Conservation (phyloP, 1,140 invertebrate species). For the Temnothorax longispinosus region DNA sequence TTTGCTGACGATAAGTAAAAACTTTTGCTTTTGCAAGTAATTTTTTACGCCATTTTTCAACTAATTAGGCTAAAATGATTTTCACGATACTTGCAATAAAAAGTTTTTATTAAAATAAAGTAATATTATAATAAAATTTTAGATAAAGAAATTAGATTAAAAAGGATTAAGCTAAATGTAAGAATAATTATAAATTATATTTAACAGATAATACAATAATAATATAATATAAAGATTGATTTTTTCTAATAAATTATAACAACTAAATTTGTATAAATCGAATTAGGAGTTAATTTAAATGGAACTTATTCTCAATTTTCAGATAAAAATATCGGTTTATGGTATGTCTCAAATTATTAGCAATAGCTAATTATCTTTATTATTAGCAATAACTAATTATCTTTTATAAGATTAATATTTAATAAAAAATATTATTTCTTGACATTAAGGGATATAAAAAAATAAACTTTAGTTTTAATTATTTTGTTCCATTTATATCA, state of each 20-base stretch:
- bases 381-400: too few relatives aligned
- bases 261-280: not conserved
- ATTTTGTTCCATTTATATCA: not conserved
- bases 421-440: too few relatives aligned
- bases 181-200: not conserved
- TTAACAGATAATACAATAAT: not conserved
- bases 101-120: not conserved
- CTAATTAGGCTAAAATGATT: not conserved
- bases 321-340: too few relatives aligned
- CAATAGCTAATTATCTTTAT: too few relatives aligned
- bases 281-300: not conserved
- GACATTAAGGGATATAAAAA: too few relatives aligned
- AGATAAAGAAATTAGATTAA: conserved; percentile 2
- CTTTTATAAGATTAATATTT: too few relatives aligned
- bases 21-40: not conserved
- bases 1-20: not conserved
- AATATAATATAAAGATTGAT: not conserved
- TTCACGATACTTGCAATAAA: not conserved
- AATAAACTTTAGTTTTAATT: not conserved
- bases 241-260: not conserved
- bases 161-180: not conserved
- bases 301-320: not conserved
- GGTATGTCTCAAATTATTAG: too few relatives aligned
- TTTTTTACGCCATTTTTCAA: not conserved
- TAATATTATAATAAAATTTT: not conserved